These are phyloP conservation scores for Ammospiza maritima DNA, from an alignment of 2,797 vertebrate species.

Conservation along the genomic window DNA sequence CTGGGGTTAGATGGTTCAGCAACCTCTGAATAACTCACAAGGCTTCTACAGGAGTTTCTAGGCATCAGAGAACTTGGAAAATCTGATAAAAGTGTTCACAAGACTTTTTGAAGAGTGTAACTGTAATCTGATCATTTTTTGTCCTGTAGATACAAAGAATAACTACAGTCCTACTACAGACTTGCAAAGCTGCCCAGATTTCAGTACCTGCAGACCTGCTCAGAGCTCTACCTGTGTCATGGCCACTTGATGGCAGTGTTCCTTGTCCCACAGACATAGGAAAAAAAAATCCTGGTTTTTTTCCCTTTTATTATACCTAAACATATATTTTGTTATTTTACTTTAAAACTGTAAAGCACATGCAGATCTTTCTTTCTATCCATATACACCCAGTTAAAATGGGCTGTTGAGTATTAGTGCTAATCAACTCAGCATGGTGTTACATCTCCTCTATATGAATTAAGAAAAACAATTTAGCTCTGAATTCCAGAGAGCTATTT, in stretches of 20 bases:
- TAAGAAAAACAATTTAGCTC: constrained; percentile 14
- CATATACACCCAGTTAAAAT: neutral
- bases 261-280: neutral
- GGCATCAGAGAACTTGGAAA: neutral
- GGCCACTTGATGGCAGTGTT: constrained; percentile 40
- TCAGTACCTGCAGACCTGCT: neutral
- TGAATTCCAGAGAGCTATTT: neutral
- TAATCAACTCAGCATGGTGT: neutral
- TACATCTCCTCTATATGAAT: neutral
- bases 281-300: neutral
- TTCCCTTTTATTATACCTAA: neutral
- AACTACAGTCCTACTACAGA: neutral
- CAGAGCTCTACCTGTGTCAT: neutral
- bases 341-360: neutral
- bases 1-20: neutral
- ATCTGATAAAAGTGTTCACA: neutral
- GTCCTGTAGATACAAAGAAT: neutral
- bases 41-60: neutral
- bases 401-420: neutral
- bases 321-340: neutral
- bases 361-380: neutral
- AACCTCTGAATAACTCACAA: neutral
- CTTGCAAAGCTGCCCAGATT: neutral
- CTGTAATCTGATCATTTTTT: neutral
- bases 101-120: neutral